A percentile compares a stretch with the other conserved stretches of the same genome.
phyloP scores from a whole-genome alignment of 2,888 invertebrate species.

The Chorisops tibialis region DNA sequence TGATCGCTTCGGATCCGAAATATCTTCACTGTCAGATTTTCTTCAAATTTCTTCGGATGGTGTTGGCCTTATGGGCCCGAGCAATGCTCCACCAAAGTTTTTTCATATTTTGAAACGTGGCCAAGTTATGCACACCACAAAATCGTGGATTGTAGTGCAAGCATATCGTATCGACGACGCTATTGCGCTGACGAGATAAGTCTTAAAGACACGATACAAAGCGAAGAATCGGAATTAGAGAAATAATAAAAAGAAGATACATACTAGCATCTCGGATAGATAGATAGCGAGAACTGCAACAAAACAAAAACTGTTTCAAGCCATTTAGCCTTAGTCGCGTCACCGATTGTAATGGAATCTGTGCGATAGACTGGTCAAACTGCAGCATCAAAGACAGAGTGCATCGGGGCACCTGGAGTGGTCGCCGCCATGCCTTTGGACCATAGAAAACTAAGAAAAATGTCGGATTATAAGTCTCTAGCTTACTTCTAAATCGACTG shows the following conservation, averaged over 20 bases:
- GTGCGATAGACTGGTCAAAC: conserved; percentile 12
- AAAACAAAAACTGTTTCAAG: not conserved
- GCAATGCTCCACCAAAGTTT: too few species aligned
- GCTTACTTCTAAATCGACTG: conserved; percentile 26
- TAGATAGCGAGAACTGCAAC: too few species aligned
- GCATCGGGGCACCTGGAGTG: not conserved
- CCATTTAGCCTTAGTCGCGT: conserved; percentile 1
- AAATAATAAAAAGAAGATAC: too few species aligned
- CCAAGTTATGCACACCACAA: too few species aligned
- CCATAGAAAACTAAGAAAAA: conserved; percentile 24
- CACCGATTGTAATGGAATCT: conserved; percentile 15
- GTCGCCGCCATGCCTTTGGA: not conserved
- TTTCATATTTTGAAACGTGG: too few species aligned
- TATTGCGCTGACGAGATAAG: too few species aligned
- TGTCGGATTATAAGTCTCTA: conserved; percentile 27
- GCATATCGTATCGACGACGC: too few species aligned
- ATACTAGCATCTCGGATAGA: too few species aligned
- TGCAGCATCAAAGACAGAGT: not conserved
- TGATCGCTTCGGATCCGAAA: conserved; percentile 11
- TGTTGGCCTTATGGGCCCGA: not conserved
- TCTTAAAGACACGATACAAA: too few species aligned
- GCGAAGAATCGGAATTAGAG: too few species aligned
- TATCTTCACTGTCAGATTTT: conserved; percentile 7
- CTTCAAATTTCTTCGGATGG: not conserved
- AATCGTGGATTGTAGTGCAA: too few species aligned